These are phyloP conservation scores for Diplodus puntazzo DNA, from an alignment of 2,797 vertebrate species.

Conservation along the genomic window DNA sequence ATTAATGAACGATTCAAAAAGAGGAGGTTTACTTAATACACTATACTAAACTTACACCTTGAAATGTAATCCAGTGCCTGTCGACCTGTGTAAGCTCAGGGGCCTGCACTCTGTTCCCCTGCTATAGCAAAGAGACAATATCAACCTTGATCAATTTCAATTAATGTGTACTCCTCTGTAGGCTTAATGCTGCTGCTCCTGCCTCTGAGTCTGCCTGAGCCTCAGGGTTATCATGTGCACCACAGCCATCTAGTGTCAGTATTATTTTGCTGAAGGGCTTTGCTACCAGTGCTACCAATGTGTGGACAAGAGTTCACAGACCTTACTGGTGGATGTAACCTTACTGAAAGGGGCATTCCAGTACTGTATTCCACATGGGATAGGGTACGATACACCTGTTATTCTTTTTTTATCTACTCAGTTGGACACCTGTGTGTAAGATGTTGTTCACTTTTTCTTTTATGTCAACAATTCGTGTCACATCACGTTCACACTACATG, in stretches of 20 bases:
- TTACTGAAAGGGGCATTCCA: not conserved
- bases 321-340: no score
- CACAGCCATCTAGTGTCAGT: constrained; percentile 17
- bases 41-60: not conserved
- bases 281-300: not conserved
- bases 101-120: constrained; percentile 18
- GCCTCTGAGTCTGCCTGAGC: constrained; percentile 6
- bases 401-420: not conserved
- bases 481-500: no score
- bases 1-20: not conserved
- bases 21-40: not conserved
- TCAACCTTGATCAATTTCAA: constrained; percentile 42
- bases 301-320: not conserved
- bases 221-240: constrained; percentile 22
- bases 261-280: constrained; percentile 14
- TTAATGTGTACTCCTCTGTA: constrained; percentile 35
- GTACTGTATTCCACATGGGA: not conserved
- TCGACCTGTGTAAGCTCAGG: not conserved
- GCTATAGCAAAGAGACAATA: constrained; percentile 15
- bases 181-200: constrained; percentile 34
- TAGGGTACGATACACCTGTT: not conserved
- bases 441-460: no score
- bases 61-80: constrained; percentile 21
- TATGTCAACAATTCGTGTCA: no score
- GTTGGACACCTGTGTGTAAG: not conserved